Percentiles rank a stretch among this genome's conserved stretches.
Evolutionary conservation across 2,113 vertebrate genomes (phyloP).

Genomic region (Balaeniceps rex): DNA sequence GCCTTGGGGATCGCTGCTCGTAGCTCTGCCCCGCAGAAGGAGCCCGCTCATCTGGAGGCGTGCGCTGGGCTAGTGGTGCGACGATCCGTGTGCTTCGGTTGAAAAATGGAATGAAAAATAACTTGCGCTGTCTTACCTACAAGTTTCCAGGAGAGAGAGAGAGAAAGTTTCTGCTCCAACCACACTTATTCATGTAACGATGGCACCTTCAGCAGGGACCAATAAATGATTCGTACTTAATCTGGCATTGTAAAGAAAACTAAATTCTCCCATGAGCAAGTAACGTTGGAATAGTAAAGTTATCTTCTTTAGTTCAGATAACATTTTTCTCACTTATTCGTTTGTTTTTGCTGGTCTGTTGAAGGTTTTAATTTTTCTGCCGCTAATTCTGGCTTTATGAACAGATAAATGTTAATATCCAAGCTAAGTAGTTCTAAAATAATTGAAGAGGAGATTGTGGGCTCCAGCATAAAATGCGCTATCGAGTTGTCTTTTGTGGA

Average conservation of each 20-base stretch:
- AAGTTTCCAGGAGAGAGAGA: neutral
- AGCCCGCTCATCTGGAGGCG: neutral
- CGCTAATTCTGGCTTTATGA: neutral
- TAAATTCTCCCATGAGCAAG: neutral
- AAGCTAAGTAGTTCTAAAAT: neutral
- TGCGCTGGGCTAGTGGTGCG: fast-evolving
- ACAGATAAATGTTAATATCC: neutral
- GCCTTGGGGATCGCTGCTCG: neutral
- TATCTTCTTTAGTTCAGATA: neutral
- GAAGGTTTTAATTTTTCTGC: neutral
- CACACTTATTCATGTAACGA: neutral
- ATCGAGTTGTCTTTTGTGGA: neutral
- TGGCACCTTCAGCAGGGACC: neutral
- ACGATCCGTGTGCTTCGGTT: neutral
- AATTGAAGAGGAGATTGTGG: neutral
- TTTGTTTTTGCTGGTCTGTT: neutral
- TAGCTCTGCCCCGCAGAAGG: neutral
- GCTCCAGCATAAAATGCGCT: neutral
- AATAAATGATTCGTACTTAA: neutral
- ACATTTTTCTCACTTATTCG: neutral
- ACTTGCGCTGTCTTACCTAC: neutral
- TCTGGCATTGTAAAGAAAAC: neutral
- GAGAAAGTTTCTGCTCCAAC: neutral
- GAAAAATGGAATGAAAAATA: neutral
- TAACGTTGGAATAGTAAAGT: neutral